These are phyloP conservation scores for Oncorhynchus keta DNA, from an alignment of 2,113 vertebrate species.

Conservation along the genomic window DNA sequence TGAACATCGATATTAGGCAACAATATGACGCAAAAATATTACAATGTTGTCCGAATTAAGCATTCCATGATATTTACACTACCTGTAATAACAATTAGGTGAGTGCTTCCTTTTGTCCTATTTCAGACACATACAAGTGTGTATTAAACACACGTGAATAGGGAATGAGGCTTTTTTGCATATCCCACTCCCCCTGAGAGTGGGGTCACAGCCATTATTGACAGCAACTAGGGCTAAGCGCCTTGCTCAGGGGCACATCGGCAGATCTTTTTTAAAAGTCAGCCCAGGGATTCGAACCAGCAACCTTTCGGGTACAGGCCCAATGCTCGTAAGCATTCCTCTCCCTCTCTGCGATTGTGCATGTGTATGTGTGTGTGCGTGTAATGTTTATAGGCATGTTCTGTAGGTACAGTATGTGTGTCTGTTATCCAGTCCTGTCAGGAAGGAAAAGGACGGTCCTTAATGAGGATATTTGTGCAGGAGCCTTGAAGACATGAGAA, in stretches of 20 bases:
- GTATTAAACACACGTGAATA: background rate
- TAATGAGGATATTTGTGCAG: slow-evolving; percentile 48
- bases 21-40: no score
- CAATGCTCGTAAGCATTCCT: no score
- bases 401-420: background rate
- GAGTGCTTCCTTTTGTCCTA: no score
- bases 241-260: background rate
- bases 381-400: background rate
- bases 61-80: background rate
- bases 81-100: no score
- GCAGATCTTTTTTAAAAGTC: slow-evolving; percentile 1
- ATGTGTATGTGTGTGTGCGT: background rate
- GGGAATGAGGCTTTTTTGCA: no score
- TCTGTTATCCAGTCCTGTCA: slow-evolving; percentile 18
- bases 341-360: background rate
- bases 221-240: background rate
- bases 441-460: slow-evolving; percentile 16
- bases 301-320: no score
- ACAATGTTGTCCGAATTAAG: background rate
- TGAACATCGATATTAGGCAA: background rate
- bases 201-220: no score
- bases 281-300: no score
- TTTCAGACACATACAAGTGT: no score
- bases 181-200: no score
- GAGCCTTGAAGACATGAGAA: slow-evolving; percentile 35